Evolutionary conservation across 2,113 vertebrate species (phyloP), one percentile per base, ranked within the genome.

Genomic region (Ceyx melanurus): DNA sequence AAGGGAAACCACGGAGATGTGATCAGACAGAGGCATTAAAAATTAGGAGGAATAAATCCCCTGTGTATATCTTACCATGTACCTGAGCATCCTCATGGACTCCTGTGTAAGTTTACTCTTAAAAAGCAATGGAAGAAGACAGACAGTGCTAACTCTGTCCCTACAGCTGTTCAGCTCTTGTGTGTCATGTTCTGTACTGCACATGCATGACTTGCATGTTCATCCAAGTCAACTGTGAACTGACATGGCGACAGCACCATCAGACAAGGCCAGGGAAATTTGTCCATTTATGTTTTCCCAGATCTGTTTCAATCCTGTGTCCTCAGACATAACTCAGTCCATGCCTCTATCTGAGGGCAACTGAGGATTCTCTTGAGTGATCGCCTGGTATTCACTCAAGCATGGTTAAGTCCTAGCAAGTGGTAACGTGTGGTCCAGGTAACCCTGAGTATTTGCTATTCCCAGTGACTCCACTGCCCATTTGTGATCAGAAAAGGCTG

Each of bases 21-120:
- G 76, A 82, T 75, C 62, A 53, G 84, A 78, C 48, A 75, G 61
- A 64, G 28, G 10, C 54, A 73, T 91, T 65, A 66, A 85, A 92
- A 91, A 89, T 68, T 11, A 31, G 45, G 50, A 79, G 26, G 45
- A 82, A 76, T 85, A 82, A 87, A 93, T 72, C 29, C 84, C 42
- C 45, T 33, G 45, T 66, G 66, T 65, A 28, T 17, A 65, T 45
- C 57, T 82, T 61, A 13, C 43, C 22, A 2, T 16, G 15, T 57
- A 33, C n/a, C 50, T 28, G 54, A 75, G 68, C 56, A 77, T 46
- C 80, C 56, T 25, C 37, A 45, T 6, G 40, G 80, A 88, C 54
- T 61, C 48, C 25, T n/a, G 37, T 13, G 7, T 20, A 35, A 74
- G 0, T 74, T 77, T 50, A 21, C 42, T 51, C 33, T 57, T 81